A percentile compares a stretch with the other conserved stretches of the same genome.
These are phyloP conservation scores for Lasaia peninsularis DNA, from an alignment of 1,140 invertebrate species.

Conservation along the genomic window DNA sequence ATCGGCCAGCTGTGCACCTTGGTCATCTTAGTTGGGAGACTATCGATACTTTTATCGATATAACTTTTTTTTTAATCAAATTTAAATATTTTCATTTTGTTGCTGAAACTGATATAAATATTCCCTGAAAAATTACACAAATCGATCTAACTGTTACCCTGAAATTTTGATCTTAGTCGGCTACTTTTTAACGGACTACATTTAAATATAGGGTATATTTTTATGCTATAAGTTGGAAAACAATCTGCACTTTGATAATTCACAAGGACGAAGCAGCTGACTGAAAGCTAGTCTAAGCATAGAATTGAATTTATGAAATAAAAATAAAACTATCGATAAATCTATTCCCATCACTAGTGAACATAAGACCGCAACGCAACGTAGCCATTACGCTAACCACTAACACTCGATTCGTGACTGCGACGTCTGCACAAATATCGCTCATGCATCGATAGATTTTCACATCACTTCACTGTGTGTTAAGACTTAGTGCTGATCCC, in stretches of 20 bases:
- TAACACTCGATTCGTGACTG: conserved; percentile 12
- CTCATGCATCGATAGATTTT: conserved; percentile 12
- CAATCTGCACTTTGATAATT: too few species aligned
- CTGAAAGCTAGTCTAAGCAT: too few species aligned
- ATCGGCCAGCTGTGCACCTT: conserved; percentile 25
- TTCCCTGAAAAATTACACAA: not conserved
- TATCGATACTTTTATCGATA: conserved; percentile 19
- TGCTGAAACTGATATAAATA: too few species aligned
- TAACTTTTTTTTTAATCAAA: too few species aligned
- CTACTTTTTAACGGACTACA: too few species aligned
- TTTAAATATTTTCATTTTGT: too few species aligned
- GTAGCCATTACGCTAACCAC: conserved; percentile 10
- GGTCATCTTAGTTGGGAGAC: conserved; percentile 9
- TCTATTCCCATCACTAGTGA: not conserved
- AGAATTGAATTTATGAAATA: not conserved
- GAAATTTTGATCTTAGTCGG: too few species aligned
- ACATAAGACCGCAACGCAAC: conserved; percentile 7
- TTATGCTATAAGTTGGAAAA: too few species aligned
- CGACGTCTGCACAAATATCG: conserved; percentile 17
- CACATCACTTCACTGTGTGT: conserved; percentile 10
- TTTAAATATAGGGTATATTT: too few species aligned
- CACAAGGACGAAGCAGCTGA: too few species aligned
- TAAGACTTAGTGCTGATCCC: conserved; percentile 5
- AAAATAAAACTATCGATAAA: not conserved
- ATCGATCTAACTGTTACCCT: not conserved